Percentiles rank a stretch among this genome's conserved stretches.
Evolutionary conservation across 64 coral and sea anemone genomes (phyloP).

Genomic region (Montipora capricornis): DNA sequence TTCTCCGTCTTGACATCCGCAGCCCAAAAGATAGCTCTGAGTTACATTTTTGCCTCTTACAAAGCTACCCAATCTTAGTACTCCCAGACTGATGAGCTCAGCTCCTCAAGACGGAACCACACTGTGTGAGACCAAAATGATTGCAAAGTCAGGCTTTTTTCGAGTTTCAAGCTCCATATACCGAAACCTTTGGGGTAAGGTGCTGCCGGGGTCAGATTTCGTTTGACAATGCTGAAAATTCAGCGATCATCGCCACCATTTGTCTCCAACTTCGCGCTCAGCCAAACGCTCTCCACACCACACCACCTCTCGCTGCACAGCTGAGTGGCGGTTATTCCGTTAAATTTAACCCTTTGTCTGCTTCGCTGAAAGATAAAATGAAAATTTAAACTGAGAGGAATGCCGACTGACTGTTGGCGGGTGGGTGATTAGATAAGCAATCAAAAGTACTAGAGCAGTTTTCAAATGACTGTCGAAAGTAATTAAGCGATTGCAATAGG

Average conservation of each 20-base stretch:
- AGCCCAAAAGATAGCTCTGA: too few relatives aligned
- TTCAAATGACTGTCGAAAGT: too few relatives aligned
- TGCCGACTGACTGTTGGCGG: not conserved
- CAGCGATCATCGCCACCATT: not conserved
- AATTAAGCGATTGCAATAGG: too few relatives aligned
- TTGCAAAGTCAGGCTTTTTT: not conserved
- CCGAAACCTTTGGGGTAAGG: not conserved
- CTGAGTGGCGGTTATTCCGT: not conserved
- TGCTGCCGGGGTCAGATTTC: too few relatives aligned
- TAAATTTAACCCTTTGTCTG: conserved; percentile 29
- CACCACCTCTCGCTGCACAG: not conserved
- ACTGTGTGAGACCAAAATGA: not conserved
- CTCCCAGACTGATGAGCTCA: not conserved
- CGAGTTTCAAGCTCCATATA: not conserved
- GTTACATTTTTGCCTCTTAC: too few relatives aligned
- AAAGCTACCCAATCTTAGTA: too few relatives aligned
- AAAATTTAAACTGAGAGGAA: not conserved
- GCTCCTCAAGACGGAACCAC: not conserved
- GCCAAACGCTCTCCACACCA: not conserved
- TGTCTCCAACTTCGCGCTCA: not conserved
- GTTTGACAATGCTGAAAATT: too few relatives aligned
- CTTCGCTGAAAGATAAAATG: conserved; percentile 2
- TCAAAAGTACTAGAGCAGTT: not conserved
- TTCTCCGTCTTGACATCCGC: too few relatives aligned
- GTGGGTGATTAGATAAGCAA: not conserved